phyloP scores from a whole-genome alignment of 37 sponge, comb jelly and placozoan genomes.

The Tethya wilhelma region DNA sequence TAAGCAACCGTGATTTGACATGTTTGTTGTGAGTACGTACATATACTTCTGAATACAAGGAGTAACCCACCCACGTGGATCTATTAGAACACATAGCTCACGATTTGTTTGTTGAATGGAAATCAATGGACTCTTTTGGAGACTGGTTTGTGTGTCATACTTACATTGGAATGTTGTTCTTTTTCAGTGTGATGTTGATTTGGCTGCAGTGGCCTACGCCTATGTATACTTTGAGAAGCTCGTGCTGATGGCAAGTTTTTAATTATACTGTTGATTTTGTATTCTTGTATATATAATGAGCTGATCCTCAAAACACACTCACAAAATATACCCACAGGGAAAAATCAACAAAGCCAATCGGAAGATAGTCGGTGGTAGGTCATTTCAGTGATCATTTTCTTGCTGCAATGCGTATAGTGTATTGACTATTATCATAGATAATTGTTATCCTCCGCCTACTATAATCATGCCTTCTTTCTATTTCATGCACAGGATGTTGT shows the following conservation, averaged over 20 bases:
- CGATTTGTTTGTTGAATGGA: background rate
- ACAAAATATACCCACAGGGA: conserved; percentile 68
- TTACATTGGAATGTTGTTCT: background rate
- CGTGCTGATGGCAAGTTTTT: conserved; percentile 66
- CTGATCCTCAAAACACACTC: no score
- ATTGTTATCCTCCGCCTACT: no score
- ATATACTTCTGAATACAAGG: background rate
- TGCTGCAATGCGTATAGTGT: no score
- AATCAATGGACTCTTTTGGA: no score
- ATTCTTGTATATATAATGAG: background rate
- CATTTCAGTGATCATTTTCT: background rate
- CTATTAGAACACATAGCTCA: background rate
- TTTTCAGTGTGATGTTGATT: conserved; percentile 60
- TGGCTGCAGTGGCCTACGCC: conserved; percentile 63
- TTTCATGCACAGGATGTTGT: conserved; percentile 48
- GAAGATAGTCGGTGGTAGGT: conserved; percentile 70
- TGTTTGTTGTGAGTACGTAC: background rate
- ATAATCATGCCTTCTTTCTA: background rate
- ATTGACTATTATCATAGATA: no score
- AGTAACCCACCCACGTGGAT: background rate
- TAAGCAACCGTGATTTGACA: conserved; percentile 1
- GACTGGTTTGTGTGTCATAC: background rate
- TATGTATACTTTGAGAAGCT: conserved; percentile 93
- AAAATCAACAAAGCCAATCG: conserved; percentile 73
- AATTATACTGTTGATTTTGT: background rate